A percentile compares a stretch with the other conserved stretches of the same genome.
phyloP scores from a whole-genome alignment of 2,888 invertebrate species.

The Villa cingulata region DNA sequence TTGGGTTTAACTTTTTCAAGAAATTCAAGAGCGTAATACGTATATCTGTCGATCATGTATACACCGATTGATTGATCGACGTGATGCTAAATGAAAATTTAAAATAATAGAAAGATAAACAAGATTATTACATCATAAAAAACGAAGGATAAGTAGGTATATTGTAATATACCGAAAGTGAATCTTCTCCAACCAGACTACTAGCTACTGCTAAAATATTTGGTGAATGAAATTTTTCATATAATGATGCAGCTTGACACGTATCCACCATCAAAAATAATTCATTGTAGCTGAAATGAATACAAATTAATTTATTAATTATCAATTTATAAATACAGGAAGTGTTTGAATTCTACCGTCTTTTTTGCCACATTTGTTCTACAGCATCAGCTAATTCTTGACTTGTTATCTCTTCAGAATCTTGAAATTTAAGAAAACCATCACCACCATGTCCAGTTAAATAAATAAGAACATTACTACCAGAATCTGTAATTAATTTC shows the following conservation, averaged over 20 bases:
- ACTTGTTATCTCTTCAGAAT: conserved; percentile 96
- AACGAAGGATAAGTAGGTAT: background rate
- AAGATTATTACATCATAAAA: too few species aligned
- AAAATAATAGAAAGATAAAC: background rate
- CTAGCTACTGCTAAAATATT: conserved; percentile 96
- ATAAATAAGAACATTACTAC: conserved; percentile 92
- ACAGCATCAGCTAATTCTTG: conserved; percentile 97
- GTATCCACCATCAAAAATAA: conserved; percentile 98
- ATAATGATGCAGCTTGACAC: conserved; percentile 98
- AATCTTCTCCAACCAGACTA: conserved; percentile 96
- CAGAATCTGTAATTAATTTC: conserved; percentile 86
- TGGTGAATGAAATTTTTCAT: conserved; percentile 94
- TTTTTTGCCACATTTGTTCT: conserved; percentile 99
- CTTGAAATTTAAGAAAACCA: conserved; percentile 98
- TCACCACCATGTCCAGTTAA: conserved; percentile 96
- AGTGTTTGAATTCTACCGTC: conserved; percentile 62
- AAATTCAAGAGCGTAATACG: conserved; percentile 93
- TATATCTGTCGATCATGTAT: conserved; percentile 97
- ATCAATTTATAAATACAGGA: too few species aligned
- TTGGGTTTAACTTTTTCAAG: conserved; percentile 81
- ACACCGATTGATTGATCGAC: conserved; percentile 97
- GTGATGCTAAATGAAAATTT: conserved; percentile 63
- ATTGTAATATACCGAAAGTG: conserved; percentile 64
- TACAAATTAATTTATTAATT: too few species aligned
- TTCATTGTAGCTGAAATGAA: conserved; percentile 72